These are phyloP conservation scores for Cyanoramphus novaezelandiae DNA, from an alignment of 2,113 vertebrate species.

Conservation along the genomic window DNA sequence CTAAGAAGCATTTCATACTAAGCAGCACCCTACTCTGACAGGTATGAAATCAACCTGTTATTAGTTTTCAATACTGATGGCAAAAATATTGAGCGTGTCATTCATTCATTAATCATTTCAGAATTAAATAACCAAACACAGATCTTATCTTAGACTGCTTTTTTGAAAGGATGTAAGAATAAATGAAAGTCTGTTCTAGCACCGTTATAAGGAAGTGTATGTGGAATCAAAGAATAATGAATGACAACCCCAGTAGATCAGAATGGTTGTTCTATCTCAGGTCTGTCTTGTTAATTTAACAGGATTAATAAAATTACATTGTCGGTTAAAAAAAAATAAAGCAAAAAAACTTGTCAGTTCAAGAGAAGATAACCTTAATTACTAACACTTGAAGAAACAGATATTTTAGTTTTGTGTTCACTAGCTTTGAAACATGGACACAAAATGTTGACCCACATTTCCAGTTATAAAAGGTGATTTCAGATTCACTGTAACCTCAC, in stretches of 20 bases:
- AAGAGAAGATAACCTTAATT: neutral
- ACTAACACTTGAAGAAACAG: neutral
- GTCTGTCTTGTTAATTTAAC: neutral
- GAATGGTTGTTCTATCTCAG: neutral
- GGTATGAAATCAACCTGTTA: conserved; percentile 11
- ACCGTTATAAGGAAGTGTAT: neutral
- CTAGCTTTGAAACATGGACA: neutral
- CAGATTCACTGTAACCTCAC: neutral
- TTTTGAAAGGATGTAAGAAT: conserved; percentile 31
- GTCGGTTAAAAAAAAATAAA: neutral
- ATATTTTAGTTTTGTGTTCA: neutral
- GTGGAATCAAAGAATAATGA: neutral
- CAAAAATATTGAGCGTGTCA: neutral
- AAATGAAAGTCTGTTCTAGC: conserved; percentile 21
- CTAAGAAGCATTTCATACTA: neutral
- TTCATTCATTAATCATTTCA: conserved; percentile 21
- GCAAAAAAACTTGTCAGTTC: neutral
- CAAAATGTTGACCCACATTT: neutral
- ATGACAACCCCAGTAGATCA: conserved; percentile 21
- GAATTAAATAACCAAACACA: conserved; percentile 31
- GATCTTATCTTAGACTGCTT: conserved; percentile 11
- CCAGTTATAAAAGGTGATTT: neutral
- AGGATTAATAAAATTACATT: neutral
- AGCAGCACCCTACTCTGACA: neutral
- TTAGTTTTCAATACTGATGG: conserved; percentile 24